Conservation (phyloP, 2,113 vertebrate species). For the Etheostoma spectabile region DNA sequence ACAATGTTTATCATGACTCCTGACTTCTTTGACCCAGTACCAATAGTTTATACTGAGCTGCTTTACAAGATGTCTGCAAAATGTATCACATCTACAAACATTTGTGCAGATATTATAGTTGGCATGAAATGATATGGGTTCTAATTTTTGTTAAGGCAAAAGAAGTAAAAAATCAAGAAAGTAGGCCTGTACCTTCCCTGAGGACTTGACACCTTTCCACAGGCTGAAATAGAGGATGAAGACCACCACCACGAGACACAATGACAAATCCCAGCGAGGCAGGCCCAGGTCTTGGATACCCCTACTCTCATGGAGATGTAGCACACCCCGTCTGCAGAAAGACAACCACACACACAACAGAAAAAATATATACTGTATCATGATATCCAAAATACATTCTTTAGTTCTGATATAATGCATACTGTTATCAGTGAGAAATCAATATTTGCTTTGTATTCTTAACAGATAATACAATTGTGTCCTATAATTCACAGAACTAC, state of each 20-base stretch:
- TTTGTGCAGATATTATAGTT: not conserved
- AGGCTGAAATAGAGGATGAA: constrained; percentile 96
- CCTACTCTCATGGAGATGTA: constrained; percentile 92
- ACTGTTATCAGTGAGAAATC: not conserved
- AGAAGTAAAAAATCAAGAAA: not conserved
- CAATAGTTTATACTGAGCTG: not conserved
- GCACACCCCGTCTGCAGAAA: constrained; percentile 88
- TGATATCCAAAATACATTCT: not conserved
- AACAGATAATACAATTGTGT: not conserved
- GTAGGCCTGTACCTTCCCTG: constrained; percentile 90
- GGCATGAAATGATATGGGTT: not conserved
- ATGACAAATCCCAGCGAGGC: constrained; percentile 92
- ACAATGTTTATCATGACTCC: constrained; percentile 1
- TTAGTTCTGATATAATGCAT: not conserved
- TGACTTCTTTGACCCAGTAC: not conserved
- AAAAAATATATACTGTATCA: not conserved
- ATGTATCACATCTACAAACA: not conserved
- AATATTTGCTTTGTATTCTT: not conserved
- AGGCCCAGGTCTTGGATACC: constrained; percentile 93
- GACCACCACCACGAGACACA: constrained; percentile 93
- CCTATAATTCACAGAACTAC: not conserved
- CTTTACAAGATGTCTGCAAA: not conserved
- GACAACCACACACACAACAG: not conserved
- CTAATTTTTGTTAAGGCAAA: not conserved
- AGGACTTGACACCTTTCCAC: constrained; percentile 99